Percentiles rank a stretch among this genome's conserved stretches.
These are phyloP conservation scores for Elaphurus davidianus DNA, from an alignment of 2,113 vertebrate species.

Conservation along the genomic window DNA sequence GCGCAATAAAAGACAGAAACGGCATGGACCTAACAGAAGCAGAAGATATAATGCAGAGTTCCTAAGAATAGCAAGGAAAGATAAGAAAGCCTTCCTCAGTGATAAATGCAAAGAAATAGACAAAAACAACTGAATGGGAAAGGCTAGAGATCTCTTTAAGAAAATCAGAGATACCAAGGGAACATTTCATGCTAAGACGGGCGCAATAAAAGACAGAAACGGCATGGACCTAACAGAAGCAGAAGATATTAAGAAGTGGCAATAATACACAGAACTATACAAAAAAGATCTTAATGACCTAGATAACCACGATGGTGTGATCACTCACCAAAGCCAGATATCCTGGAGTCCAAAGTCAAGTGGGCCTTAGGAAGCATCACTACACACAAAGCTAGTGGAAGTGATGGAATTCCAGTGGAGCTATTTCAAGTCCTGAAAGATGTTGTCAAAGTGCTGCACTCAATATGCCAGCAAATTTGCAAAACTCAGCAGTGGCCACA, in stretches of 20 bases:
- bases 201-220: neutral
- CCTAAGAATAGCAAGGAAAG: too few species aligned
- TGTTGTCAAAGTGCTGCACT: neutral
- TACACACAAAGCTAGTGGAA: neutral
- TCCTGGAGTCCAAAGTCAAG: neutral
- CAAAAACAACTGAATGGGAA: too few species aligned
- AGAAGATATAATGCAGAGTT: neutral
- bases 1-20: too few species aligned
- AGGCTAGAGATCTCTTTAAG: too few species aligned
- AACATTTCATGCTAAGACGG: neutral
- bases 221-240: neutral
- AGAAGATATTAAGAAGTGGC: neutral
- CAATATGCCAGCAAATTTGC: neutral
- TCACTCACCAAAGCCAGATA: neutral
- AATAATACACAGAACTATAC: neutral
- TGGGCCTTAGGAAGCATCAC: neutral
- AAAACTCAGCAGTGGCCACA: neutral
- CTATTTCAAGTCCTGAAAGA: neutral
- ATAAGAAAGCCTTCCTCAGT: too few species aligned
- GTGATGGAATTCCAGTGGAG: neutral
- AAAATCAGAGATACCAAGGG: neutral
- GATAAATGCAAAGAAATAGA: too few species aligned
- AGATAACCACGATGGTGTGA: neutral
- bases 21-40: too few species aligned
- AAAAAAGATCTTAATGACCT: neutral